These are phyloP conservation scores for Arothron firmamentum DNA, from an alignment of 2,113 vertebrate species.

Conservation along the genomic window DNA sequence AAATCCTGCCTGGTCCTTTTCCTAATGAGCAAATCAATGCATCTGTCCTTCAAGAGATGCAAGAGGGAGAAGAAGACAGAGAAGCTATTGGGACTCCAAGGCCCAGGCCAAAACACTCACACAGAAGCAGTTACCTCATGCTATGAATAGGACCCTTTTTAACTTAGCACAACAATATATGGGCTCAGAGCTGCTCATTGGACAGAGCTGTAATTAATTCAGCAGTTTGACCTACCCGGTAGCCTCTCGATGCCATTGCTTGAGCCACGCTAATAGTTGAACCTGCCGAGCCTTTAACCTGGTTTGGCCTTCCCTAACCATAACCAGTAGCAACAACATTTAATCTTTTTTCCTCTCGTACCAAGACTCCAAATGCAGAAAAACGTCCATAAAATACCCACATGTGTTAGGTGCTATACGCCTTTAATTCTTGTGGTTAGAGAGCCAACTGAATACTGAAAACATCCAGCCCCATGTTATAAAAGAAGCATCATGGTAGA, in stretches of 20 bases:
- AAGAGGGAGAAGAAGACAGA: slow-evolving; percentile 56
- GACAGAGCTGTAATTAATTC: slow-evolving; percentile 69
- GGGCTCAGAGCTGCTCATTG: slow-evolving; percentile 59
- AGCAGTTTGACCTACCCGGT: slow-evolving; percentile 72
- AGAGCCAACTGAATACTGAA: slow-evolving; percentile 24
- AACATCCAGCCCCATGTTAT: slow-evolving; percentile 40
- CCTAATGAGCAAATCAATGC: slow-evolving; percentile 81
- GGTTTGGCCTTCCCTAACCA: neutral
- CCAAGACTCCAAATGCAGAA: slow-evolving; percentile 16
- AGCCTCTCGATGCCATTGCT: slow-evolving; percentile 54
- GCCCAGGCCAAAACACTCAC: slow-evolving; percentile 74
- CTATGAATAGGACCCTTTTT: slow-evolving; percentile 73
- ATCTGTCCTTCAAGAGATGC: slow-evolving; percentile 72
- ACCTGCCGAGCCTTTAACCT: slow-evolving; percentile 46
- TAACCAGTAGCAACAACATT: slow-evolving; percentile 47
- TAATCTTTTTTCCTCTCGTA: slow-evolving; percentile 31
- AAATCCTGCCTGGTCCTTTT: slow-evolving; percentile 65
- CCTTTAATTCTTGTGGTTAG: slow-evolving; percentile 12
- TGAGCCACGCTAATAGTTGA: slow-evolving; percentile 43
- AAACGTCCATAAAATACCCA: slow-evolving; percentile 18
- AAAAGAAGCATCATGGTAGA: slow-evolving; percentile 66
- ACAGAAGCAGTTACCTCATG: slow-evolving; percentile 69
- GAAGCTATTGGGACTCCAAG: slow-evolving; percentile 58
- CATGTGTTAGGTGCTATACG: slow-evolving; percentile 3
- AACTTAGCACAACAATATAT: slow-evolving; percentile 77